These are phyloP conservation scores for Rhodophaea formosa DNA, from an alignment of 2,888 invertebrate species.

Conservation along the genomic window DNA sequence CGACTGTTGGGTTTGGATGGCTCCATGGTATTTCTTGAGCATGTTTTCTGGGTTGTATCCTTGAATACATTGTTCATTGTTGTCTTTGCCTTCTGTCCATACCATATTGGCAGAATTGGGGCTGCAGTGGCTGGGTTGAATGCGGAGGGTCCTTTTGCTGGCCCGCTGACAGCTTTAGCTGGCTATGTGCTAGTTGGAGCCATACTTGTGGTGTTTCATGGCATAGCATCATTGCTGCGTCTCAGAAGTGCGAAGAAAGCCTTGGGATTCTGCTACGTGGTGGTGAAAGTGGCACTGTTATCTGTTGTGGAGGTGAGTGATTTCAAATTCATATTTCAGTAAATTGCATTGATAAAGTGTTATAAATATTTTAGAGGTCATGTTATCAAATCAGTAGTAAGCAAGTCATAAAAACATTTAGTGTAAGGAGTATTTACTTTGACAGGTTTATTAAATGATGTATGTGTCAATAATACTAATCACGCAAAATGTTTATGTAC, in stretches of 20 bases:
- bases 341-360: not conserved
- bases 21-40: slow-evolving; percentile 97
- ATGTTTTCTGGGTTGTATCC: slow-evolving; percentile 99
- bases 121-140: slow-evolving; percentile 82
- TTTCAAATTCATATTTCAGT: slow-evolving; percentile 1
- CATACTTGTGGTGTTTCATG: slow-evolving; percentile 90
- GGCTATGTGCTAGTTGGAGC: slow-evolving; percentile 96
- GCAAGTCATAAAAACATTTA: too few species aligned
- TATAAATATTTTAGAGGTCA: too few species aligned
- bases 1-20: slow-evolving; percentile 97
- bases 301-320: slow-evolving; percentile 94
- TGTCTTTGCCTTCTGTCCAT: slow-evolving; percentile 98
- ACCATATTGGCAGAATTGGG: slow-evolving; percentile 94
- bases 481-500: too few species aligned
- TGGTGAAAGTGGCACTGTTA: slow-evolving; percentile 93
- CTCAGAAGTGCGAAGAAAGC: slow-evolving; percentile 90
- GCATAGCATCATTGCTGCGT: slow-evolving; percentile 89
- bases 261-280: slow-evolving; percentile 95
- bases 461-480: too few species aligned
- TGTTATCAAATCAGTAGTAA: too few species aligned
- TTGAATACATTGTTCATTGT: slow-evolving; percentile 97
- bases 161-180: slow-evolving; percentile 93
- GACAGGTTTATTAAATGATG: too few species aligned
- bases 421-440: too few species aligned
- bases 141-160: slow-evolving; percentile 92